Conservation (phyloP, 2,797 vertebrate species). For the Botia kubotai region DNA sequence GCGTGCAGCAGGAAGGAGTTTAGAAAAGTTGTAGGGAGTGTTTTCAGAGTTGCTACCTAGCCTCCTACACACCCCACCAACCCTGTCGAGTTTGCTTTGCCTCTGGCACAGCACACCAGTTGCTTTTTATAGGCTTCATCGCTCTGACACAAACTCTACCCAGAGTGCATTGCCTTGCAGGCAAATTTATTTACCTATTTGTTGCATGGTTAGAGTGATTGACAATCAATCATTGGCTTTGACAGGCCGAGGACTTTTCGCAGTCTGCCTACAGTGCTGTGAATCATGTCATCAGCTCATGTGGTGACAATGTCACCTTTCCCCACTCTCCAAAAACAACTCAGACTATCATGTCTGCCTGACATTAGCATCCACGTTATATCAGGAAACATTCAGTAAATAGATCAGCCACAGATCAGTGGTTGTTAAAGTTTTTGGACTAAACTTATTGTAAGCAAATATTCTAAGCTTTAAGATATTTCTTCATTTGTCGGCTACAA, state of each 20-base stretch:
- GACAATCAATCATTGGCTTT: slow-evolving; percentile 72
- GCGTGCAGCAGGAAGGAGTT: slow-evolving; percentile 18
- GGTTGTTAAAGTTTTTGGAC: neutral
- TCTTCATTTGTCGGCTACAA: neutral
- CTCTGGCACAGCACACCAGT: slow-evolving; percentile 60
- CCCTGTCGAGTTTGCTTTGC: slow-evolving; percentile 52
- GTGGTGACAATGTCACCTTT: slow-evolving; percentile 31
- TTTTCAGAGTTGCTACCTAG: slow-evolving; percentile 32
- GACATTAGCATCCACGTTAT: slow-evolving; percentile 47
- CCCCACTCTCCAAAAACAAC: slow-evolving; percentile 20
- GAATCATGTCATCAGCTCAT: slow-evolving; percentile 45
- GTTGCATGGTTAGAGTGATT: slow-evolving; percentile 68
- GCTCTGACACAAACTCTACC: slow-evolving; percentile 64
- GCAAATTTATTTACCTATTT: slow-evolving; percentile 71
- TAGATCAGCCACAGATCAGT: neutral
- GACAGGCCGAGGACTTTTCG: slow-evolving; percentile 65
- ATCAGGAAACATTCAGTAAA: slow-evolving; percentile 8
- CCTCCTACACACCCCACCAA: slow-evolving; percentile 35
- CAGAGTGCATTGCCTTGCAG: slow-evolving; percentile 52
- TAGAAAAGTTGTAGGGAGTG: slow-evolving; percentile 6
- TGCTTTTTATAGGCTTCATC: slow-evolving; percentile 69
- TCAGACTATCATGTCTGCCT: neutral
- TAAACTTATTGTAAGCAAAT: neutral
- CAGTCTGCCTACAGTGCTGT: slow-evolving; percentile 41
- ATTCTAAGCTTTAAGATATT: neutral